Conservation (phyloP, 2,113 vertebrate species). For the Plestiodon gilberti region DNA sequence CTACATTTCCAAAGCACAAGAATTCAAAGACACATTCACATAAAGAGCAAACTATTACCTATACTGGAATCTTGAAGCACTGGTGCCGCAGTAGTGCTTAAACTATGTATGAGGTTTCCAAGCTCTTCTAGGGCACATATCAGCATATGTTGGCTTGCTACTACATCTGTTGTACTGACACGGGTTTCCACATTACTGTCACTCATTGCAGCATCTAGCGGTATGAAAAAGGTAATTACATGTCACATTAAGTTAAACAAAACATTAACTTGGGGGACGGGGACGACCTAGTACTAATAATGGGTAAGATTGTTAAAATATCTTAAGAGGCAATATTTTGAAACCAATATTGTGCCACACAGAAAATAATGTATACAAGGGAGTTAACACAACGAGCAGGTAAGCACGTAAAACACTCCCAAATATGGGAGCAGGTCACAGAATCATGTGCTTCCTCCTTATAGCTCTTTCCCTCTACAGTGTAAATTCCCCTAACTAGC, state of each 20-base stretch:
- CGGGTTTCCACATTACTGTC: slow-evolving; percentile 84
- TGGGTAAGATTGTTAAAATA: too few species aligned
- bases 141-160: slow-evolving; percentile 83
- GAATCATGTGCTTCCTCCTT: background rate
- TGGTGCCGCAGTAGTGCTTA: slow-evolving; percentile 85
- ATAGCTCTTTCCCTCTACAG: background rate
- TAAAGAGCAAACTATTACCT: slow-evolving; percentile 72
- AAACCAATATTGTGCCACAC: background rate
- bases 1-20: background rate
- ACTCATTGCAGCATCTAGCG: slow-evolving; percentile 79
- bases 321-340: background rate
- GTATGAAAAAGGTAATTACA: slow-evolving; percentile 37
- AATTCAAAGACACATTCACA: background rate
- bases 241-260: background rate
- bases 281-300: too few species aligned
- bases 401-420: background rate
- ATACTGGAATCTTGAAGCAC: slow-evolving; percentile 86
- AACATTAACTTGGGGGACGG: background rate
- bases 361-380: background rate
- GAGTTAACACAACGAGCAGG: background rate
- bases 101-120: slow-evolving; percentile 82
- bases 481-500: background rate
- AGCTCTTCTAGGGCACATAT: slow-evolving; percentile 90
- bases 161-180: slow-evolving; percentile 74
- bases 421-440: background rate